Evolutionary conservation across 2,113 vertebrate species (phyloP), one percentile per base, ranked within the genome.

Genomic region (Tringa solitaria): DNA sequence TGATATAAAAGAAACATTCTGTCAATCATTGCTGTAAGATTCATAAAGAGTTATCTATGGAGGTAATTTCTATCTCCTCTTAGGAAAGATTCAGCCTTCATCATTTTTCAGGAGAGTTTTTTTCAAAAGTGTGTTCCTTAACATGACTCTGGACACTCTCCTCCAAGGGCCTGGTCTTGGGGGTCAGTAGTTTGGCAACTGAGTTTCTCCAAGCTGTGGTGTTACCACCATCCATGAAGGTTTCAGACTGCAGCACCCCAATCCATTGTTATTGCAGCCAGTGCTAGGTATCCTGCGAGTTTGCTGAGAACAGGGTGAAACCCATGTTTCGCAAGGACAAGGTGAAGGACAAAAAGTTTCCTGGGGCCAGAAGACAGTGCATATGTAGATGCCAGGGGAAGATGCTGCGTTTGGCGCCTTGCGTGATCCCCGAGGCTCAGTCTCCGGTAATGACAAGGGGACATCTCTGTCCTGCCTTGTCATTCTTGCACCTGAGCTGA

Each of bases 251-350:
- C 69, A 95, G 61, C 50, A 64, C 26, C 28, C 37, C 37, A 32
- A 4, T 21, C 48, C 37, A 5, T 35, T 21, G 4, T 30, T 48
- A 16, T 0, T 86, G 83, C 61, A 84, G 73, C 30, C 56, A 39
- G 21, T 22, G 59, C 68, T 22, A 65, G 64, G 8, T 33, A 11
- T 3, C 41, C 33, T 2, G 1, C 0, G 1, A 56, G 26, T 82
- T 39, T 54, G 16, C 48, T 56, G 53, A 72, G 46, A 72, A 33
- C 5, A 35, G 30, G 43, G 26, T 57, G 56, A 92, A 86, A 35
- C 10, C 30, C 32, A 4, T 32, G 14, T 59, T 84, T 95, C 69
- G 60, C 39, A 43, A 93, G 48, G 60, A 43, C 35, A 37, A 21
- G n/a, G 22, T 30, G 39, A 91, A 81, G 48, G 46, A 41, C 32